Evolutionary conservation across 2,888 invertebrate species (phyloP), one percentile per base, ranked within the genome.

Genomic region (Glaucopsyche alexis): DNA sequence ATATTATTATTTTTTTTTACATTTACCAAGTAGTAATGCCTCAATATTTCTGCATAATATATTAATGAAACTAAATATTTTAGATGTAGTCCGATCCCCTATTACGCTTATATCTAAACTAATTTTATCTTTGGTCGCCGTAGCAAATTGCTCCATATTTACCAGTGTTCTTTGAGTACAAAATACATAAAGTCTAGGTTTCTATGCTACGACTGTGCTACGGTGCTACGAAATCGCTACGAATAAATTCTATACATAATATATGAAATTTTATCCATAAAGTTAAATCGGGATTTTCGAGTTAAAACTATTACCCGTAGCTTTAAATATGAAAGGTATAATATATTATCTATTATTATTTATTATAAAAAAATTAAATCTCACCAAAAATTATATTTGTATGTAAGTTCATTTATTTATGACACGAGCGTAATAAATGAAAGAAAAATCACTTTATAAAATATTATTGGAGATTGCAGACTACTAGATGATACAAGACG

Each of bases 141-240:
- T n/a, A n/a, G n/a, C n/a, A n/a, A n/a, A n/a, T n/a, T n/a, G n/a
- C n/a, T n/a, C n/a, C n/a, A n/a, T n/a, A n/a, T n/a, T n/a, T n/a
- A n/a, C n/a, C n/a, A n/a, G n/a, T n/a, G n/a, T n/a, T n/a, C n/a
- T n/a, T n/a, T 19, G 16, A 55, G 19, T 16, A 11, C 55, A 11
- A 55, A 55, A 19, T 55, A 55, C 16, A 29, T 55, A 11, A 55
- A 19, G 55, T 19, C 19, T 19, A 9, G 16, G 16, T 55, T 55
- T 55, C 19, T 55, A 11, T 55, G 55, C 55, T 55, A 55, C 55
- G 55, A 19, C 55, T 8, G 19, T 55, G 55, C 19, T 55, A 55
- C 55, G 55, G 19, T 55, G 55, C 55, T 55, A 55, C 55, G 55
- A 3, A 55, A 8, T 5, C 9, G 55, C 55, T 55, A 55, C 16